phyloP scores from a whole-genome alignment of 2,113 vertebrate genomes.

The Scytalopus superciliaris region DNA sequence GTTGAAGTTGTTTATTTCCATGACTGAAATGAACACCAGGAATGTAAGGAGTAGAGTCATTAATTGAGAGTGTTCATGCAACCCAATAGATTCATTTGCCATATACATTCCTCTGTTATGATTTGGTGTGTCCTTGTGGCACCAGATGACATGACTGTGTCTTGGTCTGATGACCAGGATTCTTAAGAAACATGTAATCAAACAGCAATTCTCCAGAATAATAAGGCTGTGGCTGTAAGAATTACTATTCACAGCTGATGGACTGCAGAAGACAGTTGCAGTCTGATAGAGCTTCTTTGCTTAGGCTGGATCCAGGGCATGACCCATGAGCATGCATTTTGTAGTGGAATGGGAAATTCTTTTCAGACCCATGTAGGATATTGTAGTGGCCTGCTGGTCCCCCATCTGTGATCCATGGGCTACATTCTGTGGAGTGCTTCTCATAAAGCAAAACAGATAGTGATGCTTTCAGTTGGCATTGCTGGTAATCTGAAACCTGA shows the following conservation, averaged over 20 bases:
- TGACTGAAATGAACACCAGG: rapidly evolving
- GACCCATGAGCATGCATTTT: rapidly evolving
- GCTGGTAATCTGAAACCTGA: not conserved
- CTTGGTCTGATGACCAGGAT: not conserved
- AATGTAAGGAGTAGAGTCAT: not conserved
- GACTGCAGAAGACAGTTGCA: not conserved
- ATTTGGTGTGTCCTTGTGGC: not conserved
- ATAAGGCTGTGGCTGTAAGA: no score
- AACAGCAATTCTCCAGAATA: not conserved
- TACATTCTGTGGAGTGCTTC: not conserved
- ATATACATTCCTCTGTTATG: not conserved
- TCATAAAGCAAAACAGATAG: not conserved
- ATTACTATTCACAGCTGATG: not conserved
- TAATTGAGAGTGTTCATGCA: not conserved
- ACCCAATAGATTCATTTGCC: not conserved
- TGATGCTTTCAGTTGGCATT: not conserved
- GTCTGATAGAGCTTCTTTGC: rapidly evolving
- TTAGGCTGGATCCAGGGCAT: not conserved
- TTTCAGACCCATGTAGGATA: not conserved
- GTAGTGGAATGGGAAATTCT: not conserved
- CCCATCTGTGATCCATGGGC: not conserved
- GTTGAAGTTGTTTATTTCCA: not conserved
- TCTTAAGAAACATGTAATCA: not conserved
- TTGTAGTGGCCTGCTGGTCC: not conserved
- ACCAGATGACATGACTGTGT: not conserved